Base-by-base conservation (phyloP, 2,797 vertebrate species). In the Sebastes hopkinsi region DNA sequence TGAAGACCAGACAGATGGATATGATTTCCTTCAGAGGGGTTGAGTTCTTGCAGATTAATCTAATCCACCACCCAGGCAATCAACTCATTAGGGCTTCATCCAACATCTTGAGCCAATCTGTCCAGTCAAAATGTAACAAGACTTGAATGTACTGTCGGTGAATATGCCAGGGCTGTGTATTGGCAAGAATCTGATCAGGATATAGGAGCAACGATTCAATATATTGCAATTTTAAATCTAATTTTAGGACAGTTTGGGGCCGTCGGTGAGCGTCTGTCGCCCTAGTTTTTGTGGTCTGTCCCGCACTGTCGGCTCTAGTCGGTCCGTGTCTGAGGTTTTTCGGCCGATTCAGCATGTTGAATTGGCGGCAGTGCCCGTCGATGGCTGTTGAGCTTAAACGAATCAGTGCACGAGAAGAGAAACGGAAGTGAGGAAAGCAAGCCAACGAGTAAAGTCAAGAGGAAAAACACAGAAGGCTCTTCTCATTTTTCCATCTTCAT, bases 11-110 rank as follows among this genome's bases (percentile, higher is more conserved):
- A 72, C 10, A 32, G 30, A 77, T 34, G 64, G 36, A 59, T 42
- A 10, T 55, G 32, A 59, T 61, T 38, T 70, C 29, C 22, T 67
- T 34, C 29, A 8, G 9, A 38, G 23, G 55, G 55, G 55, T 20
- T 25, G 29, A 42, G 34, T 65, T 67, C 29, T 67, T 60, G 36
- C 13, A 67, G 64, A 67, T 67, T 13, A 78, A 55, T 77, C 13
- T 8, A 60, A 72, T 72, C 50, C n/a, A 34, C 18, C 5, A 52
- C 30, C 34, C 20, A 42, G 25, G 16, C 6, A 52, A 50, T 64
- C 16, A 54, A 22, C 38, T 62, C 10, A 10, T 7, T 1, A 46
- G 11, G 12, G 6, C 14, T 13, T 60, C 20, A 46, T 70, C 42
- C 27, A 42, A 61, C 56, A 34, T n/a, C 20, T n/a, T n/a, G 27